These are phyloP conservation scores for Portevinia maculata DNA, from an alignment of 2,888 invertebrate genomes.

Conservation along the genomic window DNA sequence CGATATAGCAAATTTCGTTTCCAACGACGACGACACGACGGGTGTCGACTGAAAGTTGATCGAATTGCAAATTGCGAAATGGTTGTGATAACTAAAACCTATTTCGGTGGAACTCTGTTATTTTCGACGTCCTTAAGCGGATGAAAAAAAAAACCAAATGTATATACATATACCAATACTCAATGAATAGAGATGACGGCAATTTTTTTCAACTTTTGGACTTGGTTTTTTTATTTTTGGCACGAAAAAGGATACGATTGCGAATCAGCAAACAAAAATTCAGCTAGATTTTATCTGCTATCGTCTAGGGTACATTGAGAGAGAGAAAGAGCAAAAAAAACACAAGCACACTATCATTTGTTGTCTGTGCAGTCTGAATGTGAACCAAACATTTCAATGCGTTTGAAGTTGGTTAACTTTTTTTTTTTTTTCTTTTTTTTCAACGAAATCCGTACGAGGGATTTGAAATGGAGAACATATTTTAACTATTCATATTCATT, in stretches of 20 bases:
- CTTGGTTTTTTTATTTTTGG: background rate
- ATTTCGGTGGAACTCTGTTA: constrained; percentile 62
- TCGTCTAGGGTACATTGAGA: constrained; percentile 13
- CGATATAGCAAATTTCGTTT: constrained; percentile 49
- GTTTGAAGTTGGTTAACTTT: background rate
- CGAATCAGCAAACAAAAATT: constrained; percentile 47
- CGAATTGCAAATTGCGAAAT: constrained; percentile 70
- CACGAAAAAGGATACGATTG: constrained; percentile 37
- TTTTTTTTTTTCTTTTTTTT: too few relatives aligned
- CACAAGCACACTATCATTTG: constrained; percentile 11
- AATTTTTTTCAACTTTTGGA: constrained; percentile 1
- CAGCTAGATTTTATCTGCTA: constrained; percentile 54
- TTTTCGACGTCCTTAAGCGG: constrained; percentile 39
- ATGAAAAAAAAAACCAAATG: background rate
- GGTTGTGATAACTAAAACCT: constrained; percentile 68
- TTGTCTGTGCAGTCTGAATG: constrained; percentile 17
- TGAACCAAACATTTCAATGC: constrained; percentile 31
- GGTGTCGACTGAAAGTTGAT: constrained; percentile 67
- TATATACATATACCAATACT: too few relatives aligned
- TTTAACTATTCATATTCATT: too few relatives aligned
- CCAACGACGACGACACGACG: background rate
- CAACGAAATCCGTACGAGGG: too few relatives aligned
- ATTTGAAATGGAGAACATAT: too few relatives aligned
- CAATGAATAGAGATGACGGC: constrained; percentile 1
- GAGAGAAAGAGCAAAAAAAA: background rate